Base-by-base conservation (phyloP, 2,888 invertebrate genomes). In the Metellina segmentata region DNA sequence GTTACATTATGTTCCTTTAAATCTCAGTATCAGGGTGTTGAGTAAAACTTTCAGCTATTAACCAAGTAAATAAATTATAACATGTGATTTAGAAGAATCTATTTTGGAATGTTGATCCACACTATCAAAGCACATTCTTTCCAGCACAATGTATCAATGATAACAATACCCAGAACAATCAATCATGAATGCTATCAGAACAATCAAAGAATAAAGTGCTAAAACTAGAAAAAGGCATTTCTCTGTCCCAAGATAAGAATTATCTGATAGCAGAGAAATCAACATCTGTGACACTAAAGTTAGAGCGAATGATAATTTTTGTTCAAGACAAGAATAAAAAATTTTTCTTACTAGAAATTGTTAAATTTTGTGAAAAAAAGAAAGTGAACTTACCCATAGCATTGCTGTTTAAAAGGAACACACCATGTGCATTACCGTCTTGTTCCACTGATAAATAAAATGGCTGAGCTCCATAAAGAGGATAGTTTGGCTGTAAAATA, bases 321-420 rank as follows among this genome's bases (percentile, higher is more conserved):
- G 61, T 61, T 61, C 19, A n/a, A 72, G 16, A 69, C 69, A 69
- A 69, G 69, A 69, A 16, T 13, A 13, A 69, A 69, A 16, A 1
- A 4, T 69, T 69, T 13, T 69, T 5, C 16, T 69, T 69, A 13
- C 5, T n/a, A n/a, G 61, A 61, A 34, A 34, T 34, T 34, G 34
- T 34, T 34, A 2, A 34, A 34, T 1, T 2, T 34, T 34, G 34
- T 19, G 72, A 9, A 72, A 19, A 19, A 6, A n/a, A n/a, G 9
- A 19, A 16, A 53, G 53, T 9, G 48, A 48, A 19, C 61, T 94
- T 96, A 97, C 97, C 97, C 97, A 97, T 97, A 74, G 97, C 97
- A 94, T 98, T 97, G 94, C 97, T 97, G 94, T 98, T 98, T 20
- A 97, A 95, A 5, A 98, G 96, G 77, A 97, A 96, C 48, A 97